A percentile compares a stretch with the other conserved stretches of the same genome.
These are phyloP conservation scores for Spisula subtruncata DNA, from an alignment of 2,888 invertebrate genomes.

Conservation along the genomic window DNA sequence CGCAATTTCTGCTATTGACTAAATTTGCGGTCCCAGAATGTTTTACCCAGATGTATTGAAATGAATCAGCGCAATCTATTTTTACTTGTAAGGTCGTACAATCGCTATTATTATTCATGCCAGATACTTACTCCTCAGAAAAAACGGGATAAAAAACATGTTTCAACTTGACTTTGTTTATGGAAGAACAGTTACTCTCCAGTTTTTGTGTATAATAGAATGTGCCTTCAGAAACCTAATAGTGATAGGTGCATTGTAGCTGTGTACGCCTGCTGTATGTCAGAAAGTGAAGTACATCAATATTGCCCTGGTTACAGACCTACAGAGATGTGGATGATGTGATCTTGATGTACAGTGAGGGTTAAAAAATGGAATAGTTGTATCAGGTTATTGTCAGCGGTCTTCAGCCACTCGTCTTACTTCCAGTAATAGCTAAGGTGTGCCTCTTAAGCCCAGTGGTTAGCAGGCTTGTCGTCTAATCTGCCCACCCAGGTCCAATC, in stretches of 20 bases:
- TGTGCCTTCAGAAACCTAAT: slow-evolving; percentile 26
- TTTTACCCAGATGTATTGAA: too few relatives aligned
- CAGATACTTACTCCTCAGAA: neutral
- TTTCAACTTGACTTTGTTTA: slow-evolving; percentile 1
- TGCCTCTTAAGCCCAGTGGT: too few relatives aligned
- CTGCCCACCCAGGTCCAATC: too few relatives aligned
- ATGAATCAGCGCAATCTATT: too few relatives aligned
- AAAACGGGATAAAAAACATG: neutral
- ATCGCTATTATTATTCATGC: neutral
- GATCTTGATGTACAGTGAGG: neutral
- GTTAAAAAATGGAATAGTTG: too few relatives aligned
- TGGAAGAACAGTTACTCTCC: neutral
- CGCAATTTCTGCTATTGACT: too few relatives aligned
- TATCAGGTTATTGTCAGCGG: too few relatives aligned
- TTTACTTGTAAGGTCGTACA: too few relatives aligned
- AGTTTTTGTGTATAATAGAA: slow-evolving; percentile 10
- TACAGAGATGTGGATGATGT: neutral
- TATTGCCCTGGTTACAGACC: neutral
- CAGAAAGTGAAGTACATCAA: neutral
- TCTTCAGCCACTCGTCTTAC: too few relatives aligned
- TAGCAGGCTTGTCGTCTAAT: too few relatives aligned
- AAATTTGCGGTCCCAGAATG: too few relatives aligned
- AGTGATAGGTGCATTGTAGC: slow-evolving; percentile 16
- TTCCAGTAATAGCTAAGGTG: too few relatives aligned
- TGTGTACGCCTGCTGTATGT: neutral